Evolutionary conservation across 2,797 vertebrate genomes (phyloP).

Genomic region (Muscicapa comitata): DNA sequence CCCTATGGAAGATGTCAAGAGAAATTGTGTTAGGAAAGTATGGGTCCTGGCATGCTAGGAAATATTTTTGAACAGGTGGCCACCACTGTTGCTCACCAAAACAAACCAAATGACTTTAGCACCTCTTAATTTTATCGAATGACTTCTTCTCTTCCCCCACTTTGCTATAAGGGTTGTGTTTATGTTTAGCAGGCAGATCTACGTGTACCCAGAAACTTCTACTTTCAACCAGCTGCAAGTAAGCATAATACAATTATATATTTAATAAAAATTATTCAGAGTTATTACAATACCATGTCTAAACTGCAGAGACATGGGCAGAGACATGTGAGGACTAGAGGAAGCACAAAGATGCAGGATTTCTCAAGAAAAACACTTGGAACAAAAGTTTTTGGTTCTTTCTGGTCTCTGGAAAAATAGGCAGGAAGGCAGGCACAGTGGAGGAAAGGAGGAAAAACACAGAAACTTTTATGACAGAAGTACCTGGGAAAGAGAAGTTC

Average conservation of each 20-base stretch:
- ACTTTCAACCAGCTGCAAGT: slow-evolving; percentile 2
- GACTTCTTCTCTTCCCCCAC: neutral
- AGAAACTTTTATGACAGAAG: neutral
- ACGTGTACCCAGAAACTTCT: neutral
- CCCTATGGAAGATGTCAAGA: neutral
- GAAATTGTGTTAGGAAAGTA: neutral
- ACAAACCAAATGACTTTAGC: neutral
- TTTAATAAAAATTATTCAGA: neutral
- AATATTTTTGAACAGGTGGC: neutral
- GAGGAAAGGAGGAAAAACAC: neutral
- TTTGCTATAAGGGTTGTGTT: neutral
- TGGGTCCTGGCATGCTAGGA: neutral
- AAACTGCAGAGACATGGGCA: neutral
- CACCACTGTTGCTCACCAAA: neutral
- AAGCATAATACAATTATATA: neutral
- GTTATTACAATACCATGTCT: neutral
- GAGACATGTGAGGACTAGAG: neutral
- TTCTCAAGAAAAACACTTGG: neutral
- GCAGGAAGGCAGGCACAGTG: neutral
- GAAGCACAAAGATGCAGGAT: neutral
- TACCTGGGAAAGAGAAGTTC: neutral
- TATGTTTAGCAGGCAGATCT: neutral
- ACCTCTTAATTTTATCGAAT: neutral
- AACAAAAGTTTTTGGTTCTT: neutral
- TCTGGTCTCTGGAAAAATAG: neutral